These are phyloP conservation scores for Scelioninae gen. 1 DNA, from an alignment of 2,888 invertebrate species.

Conservation along the genomic window DNA sequence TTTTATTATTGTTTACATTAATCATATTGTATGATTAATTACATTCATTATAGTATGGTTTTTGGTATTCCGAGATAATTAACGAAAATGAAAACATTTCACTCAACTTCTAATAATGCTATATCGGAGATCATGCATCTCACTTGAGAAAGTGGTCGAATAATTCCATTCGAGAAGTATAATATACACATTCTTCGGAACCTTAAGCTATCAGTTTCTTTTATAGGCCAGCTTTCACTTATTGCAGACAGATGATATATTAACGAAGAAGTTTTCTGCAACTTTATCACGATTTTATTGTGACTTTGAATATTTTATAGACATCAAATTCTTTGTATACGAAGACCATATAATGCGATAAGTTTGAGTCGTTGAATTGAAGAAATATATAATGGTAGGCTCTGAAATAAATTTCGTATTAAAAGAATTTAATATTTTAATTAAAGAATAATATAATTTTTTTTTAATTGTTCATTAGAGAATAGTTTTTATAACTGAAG, in stretches of 20 bases:
- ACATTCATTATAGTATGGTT: background rate
- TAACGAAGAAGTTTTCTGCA: slow-evolving; percentile 17
- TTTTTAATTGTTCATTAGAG: background rate
- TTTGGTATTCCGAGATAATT: too few species aligned
- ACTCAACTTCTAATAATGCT: background rate
- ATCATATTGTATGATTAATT: background rate
- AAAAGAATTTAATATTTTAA: too few species aligned
- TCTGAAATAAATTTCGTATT: too few species aligned
- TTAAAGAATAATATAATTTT: background rate
- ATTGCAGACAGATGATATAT: slow-evolving; percentile 16
- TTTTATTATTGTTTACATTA: background rate
- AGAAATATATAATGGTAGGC: too few species aligned
- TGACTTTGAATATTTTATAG: background rate
- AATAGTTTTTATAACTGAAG: background rate
- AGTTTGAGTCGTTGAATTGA: too few species aligned
- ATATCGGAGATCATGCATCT: slow-evolving; percentile 29
- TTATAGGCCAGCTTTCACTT: slow-evolving; percentile 62
- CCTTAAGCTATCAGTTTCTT: slow-evolving; percentile 45
- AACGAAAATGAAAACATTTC: background rate
- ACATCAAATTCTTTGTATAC: background rate
- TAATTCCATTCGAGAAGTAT: slow-evolving; percentile 30
- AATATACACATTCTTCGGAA: slow-evolving; percentile 43
- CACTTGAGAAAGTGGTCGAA: slow-evolving; percentile 64
- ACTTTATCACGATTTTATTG: slow-evolving; percentile 9
- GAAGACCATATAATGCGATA: background rate